Base-by-base conservation (phyloP, 2,888 invertebrate species). In the Microplitis manilae region DNA sequence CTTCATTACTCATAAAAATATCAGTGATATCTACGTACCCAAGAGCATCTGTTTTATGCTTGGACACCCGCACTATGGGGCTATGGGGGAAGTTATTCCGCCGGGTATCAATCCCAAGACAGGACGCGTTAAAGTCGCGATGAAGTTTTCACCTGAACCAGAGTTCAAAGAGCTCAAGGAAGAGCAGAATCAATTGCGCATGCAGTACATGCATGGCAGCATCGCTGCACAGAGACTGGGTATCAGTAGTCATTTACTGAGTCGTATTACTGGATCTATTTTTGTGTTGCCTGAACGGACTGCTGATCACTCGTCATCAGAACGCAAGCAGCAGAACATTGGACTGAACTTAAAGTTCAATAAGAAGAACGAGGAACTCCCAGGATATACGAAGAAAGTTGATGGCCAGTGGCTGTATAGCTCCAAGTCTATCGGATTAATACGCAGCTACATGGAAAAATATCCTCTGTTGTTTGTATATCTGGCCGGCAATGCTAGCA, bases 321-420 rank as follows among this genome's bases (percentile, higher is more conserved):
- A 77, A 41, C 78, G 65, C 17, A 67, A 78, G 9, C 73, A 93
- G 86, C 89, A 94, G 15, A 98, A 98, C 88, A 92, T 98, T 40
- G 99, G 98, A 0, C 92, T 99, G 68, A 96, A 97, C 88, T 91
- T 99, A 30, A 98, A 98, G 90, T 96, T 95, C 86, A 96, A 95
- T 80, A 97, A 96, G 87, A 93, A 90, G 20, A 93, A 92, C 83
- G 91, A 92, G 85, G 93, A 96, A 92, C 95, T 95, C 80, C 93
- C 95, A 1, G 97, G 98, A 41, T 98, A 94, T 89, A 96, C 97
- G 0, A 94, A 93, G 73, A 95, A 94, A 81, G 91, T 92, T 83
- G 92, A 91, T 84, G 86, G 92, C 13, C 84, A 85, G 64, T 98
- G 98, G 98, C 90, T 93, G 30, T 98, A 98, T 90, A 96, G 98